These are phyloP conservation scores for Akabosia matsudoensis DNA, from an alignment of 1,140 invertebrate genomes.

Conservation along the genomic window DNA sequence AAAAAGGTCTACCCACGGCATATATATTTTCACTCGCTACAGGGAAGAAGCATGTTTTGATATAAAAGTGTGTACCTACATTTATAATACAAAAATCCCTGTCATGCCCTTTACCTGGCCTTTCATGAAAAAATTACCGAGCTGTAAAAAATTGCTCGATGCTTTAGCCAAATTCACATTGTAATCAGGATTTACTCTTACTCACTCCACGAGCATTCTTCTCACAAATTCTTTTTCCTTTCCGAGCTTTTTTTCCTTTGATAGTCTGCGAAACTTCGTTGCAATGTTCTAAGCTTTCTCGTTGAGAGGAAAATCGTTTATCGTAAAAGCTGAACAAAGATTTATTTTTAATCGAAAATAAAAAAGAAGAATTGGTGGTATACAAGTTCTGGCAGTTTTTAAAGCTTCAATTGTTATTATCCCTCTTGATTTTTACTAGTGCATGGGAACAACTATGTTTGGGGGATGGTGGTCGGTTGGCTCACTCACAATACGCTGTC, in stretches of 20 bases:
- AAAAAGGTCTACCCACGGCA: background rate
- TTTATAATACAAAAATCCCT: background rate
- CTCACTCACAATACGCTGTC: too few relatives aligned
- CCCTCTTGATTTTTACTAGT: background rate
- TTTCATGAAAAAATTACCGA: background rate
- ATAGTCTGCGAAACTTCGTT: too few relatives aligned
- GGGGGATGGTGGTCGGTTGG: too few relatives aligned
- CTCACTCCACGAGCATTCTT: background rate
- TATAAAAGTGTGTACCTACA: background rate
- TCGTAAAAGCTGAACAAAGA: background rate
- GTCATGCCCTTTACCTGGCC: background rate
- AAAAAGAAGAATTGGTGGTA: too few relatives aligned
- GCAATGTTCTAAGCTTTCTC: background rate
- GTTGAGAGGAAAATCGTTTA: background rate
- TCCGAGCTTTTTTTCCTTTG: too few relatives aligned
- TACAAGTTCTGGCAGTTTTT: background rate
- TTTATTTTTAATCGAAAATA: background rate
- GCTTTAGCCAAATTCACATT: background rate
- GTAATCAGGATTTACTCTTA: background rate
- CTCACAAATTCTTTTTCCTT: background rate
- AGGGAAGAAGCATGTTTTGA: background rate
- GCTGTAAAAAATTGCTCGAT: background rate
- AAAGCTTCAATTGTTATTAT: background rate
- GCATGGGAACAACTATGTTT: too few relatives aligned
- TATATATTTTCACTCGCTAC: background rate